Evolutionary conservation across 2,113 vertebrate species (phyloP).

Genomic region (Leuciscus idus): DNA sequence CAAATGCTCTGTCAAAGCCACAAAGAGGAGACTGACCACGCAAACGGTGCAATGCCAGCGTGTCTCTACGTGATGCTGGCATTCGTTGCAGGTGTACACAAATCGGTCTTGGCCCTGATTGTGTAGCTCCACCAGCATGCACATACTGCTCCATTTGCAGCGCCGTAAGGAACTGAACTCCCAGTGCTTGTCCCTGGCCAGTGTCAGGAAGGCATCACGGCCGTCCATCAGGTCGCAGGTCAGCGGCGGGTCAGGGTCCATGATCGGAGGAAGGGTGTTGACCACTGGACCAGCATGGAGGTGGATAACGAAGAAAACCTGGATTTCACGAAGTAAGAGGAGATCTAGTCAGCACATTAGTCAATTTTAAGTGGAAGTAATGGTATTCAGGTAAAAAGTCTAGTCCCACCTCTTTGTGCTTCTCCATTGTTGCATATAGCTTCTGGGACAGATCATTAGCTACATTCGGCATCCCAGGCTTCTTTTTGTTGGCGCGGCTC

Average conservation of each 20-base stretch:
- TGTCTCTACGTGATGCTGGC: conserved; percentile 96
- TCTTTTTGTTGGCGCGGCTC: conserved; percentile 97
- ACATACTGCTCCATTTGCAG: conserved; percentile 96
- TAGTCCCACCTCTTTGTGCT: conserved; percentile 92
- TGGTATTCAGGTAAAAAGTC: not conserved
- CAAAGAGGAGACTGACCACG: conserved; percentile 78
- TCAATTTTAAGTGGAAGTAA: not conserved
- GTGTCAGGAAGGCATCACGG: conserved; percentile 92
- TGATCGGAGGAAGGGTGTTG: conserved; percentile 90
- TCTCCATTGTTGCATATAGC: conserved; percentile 95
- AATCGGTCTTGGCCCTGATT: conserved; percentile 97
- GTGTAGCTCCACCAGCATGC: conserved; percentile 96
- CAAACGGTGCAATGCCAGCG: conserved; percentile 97
- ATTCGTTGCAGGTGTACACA: conserved; percentile 97
- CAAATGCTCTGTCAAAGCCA: not conserved
- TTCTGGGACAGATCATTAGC: conserved; percentile 98
- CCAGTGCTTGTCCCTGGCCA: conserved; percentile 97
- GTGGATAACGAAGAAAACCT: conserved; percentile 99
- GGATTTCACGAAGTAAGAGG: not conserved
- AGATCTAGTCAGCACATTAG: not conserved
- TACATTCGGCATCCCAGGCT: conserved; percentile 95
- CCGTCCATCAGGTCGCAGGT: conserved; percentile 98
- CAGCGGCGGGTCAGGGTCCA: conserved; percentile 90
- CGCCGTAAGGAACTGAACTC: conserved; percentile 94
- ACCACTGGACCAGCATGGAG: conserved; percentile 88